Evolutionary conservation across 2,113 vertebrate genomes (phyloP).

Genomic region (Megaceryle maxima): DNA sequence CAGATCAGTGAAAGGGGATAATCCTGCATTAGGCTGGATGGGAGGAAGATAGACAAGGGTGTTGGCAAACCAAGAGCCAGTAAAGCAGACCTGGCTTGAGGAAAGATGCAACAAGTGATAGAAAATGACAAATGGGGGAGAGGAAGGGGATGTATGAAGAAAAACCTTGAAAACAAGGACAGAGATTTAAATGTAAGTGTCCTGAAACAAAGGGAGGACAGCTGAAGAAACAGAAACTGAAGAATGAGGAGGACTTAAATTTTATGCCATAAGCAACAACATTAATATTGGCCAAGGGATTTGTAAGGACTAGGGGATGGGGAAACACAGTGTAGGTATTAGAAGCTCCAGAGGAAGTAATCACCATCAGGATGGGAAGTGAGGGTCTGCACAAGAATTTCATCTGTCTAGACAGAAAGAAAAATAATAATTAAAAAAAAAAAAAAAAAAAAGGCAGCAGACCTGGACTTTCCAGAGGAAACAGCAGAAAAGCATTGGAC

Average conservation of each 20-base stretch:
- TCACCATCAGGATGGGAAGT: background rate
- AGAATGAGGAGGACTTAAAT: background rate
- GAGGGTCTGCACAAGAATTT: conserved; percentile 9
- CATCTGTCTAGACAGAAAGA: conserved; percentile 39
- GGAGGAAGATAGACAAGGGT: background rate
- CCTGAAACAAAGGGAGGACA: background rate
- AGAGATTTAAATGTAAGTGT: background rate
- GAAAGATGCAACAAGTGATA: background rate
- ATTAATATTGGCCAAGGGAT: background rate
- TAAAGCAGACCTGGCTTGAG: background rate
- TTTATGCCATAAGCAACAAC: background rate
- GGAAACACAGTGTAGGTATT: background rate
- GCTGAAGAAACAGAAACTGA: background rate
- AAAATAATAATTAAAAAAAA: background rate
- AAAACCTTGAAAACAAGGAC: conserved; percentile 2
- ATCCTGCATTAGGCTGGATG: background rate
- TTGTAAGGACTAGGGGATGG: background rate
- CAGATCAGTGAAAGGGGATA: background rate
- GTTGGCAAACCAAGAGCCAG: background rate
- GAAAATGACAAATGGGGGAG: background rate
- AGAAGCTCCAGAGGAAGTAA: conserved; percentile 14
- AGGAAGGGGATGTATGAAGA: background rate
- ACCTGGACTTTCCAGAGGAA: background rate
- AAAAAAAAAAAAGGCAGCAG: background rate
- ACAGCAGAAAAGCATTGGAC: background rate